A percentile compares a stretch with the other conserved stretches of the same genome.
phyloP scores from a whole-genome alignment of 2,888 invertebrate genomes.

The Macroteleia sp. region DNA sequence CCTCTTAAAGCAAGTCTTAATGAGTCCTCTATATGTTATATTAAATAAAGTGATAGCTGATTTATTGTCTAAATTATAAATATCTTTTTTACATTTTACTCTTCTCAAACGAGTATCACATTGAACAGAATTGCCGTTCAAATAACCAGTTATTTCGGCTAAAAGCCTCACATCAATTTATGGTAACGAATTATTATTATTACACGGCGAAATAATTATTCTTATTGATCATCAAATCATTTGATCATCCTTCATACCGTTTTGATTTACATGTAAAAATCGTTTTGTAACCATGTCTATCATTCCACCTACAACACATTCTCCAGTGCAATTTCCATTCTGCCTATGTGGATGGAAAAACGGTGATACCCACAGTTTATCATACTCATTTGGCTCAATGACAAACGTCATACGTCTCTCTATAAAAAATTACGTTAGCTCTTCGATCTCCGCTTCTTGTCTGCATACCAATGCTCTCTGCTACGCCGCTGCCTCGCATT shows the following conservation, averaged over 20 bases:
- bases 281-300: neutral
- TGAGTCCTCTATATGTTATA: neutral
- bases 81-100: neutral
- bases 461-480: too few relatives aligned
- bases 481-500: neutral
- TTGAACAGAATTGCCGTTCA: neutral
- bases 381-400: neutral
- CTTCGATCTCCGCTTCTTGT: neutral
- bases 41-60: slow-evolving; percentile 1
- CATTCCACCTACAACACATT: neutral
- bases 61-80: slow-evolving; percentile 1
- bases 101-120: slow-evolving; percentile 2
- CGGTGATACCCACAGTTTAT: neutral
- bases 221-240: too few relatives aligned
- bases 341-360: neutral
- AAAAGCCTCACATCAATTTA: neutral
- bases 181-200: neutral
- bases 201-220: too few relatives aligned
- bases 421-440: neutral
- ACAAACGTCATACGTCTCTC: too few relatives aligned
- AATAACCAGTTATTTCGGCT: slow-evolving; percentile 5
- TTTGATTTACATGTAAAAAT: neutral
- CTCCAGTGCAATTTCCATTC: neutral
- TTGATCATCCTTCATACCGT: neutral
- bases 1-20: neutral